Evolutionary conservation across 2,888 invertebrate species (phyloP).

Genomic region (Lacanobia wlatinum): DNA sequence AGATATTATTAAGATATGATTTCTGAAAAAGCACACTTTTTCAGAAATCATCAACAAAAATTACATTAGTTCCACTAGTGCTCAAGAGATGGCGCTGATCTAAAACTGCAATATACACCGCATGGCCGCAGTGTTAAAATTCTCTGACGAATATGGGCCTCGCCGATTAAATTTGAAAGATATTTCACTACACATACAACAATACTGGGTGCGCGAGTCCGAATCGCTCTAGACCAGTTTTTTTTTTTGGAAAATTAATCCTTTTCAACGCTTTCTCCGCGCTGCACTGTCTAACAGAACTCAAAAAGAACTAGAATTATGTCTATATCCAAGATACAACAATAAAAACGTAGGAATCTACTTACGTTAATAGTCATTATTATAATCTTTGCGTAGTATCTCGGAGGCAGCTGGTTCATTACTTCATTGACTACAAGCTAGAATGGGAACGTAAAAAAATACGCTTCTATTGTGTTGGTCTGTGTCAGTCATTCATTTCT

Average conservation of each 20-base stretch:
- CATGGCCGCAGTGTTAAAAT: too few species aligned
- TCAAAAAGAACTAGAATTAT: slow-evolving; percentile 2
- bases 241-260: neutral
- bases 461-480: slow-evolving; percentile 45
- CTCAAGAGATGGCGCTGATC: too few species aligned
- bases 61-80: too few species aligned
- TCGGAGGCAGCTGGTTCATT: slow-evolving; percentile 33
- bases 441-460: slow-evolving; percentile 34
- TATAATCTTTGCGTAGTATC: slow-evolving; percentile 56
- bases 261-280: neutral
- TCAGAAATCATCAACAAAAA: too few species aligned
- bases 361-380: slow-evolving; percentile 18
- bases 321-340: neutral
- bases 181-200: too few species aligned
- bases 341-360: slow-evolving; percentile 8
- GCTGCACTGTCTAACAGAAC: neutral
- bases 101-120: too few species aligned
- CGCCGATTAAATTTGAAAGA: too few species aligned
- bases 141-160: too few species aligned
- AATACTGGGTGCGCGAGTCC: too few species aligned
- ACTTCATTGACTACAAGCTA: slow-evolving; percentile 34
- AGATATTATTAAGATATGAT: too few species aligned
- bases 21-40: too few species aligned
- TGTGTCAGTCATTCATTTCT: slow-evolving; percentile 27
- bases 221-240: too few species aligned